These are phyloP conservation scores for Melanostoma scalare DNA, from an alignment of 2,888 invertebrate genomes.

Conservation along the genomic window DNA sequence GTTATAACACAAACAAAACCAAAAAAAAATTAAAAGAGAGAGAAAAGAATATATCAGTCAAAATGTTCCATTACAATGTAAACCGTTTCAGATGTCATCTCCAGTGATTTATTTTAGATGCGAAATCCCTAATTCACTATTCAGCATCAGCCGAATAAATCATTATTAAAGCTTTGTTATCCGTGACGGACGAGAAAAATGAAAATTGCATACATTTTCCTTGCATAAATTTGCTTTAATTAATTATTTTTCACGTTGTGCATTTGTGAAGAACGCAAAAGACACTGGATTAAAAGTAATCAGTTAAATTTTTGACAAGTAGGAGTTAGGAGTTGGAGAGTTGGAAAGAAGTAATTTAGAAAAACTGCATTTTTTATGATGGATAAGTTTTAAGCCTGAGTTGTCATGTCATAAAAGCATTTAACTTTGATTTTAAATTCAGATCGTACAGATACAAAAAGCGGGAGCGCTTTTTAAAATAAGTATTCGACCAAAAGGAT, in stretches of 20 bases:
- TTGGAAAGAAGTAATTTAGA: no score
- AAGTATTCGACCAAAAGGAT: no score
- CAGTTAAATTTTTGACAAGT: not conserved
- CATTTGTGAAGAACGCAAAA: slow-evolving; percentile 2
- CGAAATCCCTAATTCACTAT: slow-evolving; percentile 54
- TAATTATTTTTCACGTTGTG: slow-evolving; percentile 42
- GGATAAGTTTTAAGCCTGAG: no score
- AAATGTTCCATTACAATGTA: slow-evolving; percentile 18
- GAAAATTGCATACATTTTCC: slow-evolving; percentile 34
- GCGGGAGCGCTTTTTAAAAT: no score
- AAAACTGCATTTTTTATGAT: no score
- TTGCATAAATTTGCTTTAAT: slow-evolving; percentile 46
- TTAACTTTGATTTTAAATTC: no score
- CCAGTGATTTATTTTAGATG: slow-evolving; percentile 47
- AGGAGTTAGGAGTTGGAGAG: no score
- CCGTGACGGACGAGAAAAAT: slow-evolving; percentile 28
- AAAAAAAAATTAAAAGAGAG: not conserved
- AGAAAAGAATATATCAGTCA: not conserved
- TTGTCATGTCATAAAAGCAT: no score
- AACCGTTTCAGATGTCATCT: slow-evolving; percentile 50
- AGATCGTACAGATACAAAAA: no score
- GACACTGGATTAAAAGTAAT: not conserved
- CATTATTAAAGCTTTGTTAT: slow-evolving; percentile 48
- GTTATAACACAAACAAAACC: no score
- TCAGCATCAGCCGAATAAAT: slow-evolving; percentile 57